A percentile compares a stretch with the other conserved stretches of the same genome.
Conservation (phyloP, 2,113 vertebrate species). For the Pica pica region DNA sequence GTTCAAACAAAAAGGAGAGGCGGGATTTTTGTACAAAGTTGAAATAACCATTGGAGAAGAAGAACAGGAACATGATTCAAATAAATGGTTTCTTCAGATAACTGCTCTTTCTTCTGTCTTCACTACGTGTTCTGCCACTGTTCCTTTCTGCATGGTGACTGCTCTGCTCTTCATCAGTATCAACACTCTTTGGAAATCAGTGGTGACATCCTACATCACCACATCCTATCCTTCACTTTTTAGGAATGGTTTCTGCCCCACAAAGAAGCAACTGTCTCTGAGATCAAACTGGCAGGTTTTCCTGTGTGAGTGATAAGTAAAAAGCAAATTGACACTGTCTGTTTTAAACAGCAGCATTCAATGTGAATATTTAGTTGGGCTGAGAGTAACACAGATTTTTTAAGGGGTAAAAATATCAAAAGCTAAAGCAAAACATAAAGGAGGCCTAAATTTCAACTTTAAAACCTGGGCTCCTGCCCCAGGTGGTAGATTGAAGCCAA, state of each 20-base stretch:
- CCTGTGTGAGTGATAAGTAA: neutral
- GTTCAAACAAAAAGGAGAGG: neutral
- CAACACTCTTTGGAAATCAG: neutral
- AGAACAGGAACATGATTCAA: neutral
- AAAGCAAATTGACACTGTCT: neutral
- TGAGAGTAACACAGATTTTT: neutral
- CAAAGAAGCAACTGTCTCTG: neutral
- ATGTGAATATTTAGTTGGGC: neutral
- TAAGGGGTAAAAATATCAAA: neutral
- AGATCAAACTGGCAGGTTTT: constrained; percentile 6
- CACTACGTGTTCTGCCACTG: neutral
- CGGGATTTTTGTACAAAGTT: neutral
- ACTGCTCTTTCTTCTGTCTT: neutral
- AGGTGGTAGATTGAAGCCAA: neutral
- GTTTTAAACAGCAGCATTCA: neutral
- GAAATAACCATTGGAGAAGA: neutral
- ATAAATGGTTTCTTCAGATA: neutral
- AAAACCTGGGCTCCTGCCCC: neutral
- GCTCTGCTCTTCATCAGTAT: neutral
- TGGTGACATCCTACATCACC: neutral
- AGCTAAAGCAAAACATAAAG: neutral
- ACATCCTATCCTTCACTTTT: neutral
- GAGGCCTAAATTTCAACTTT: neutral
- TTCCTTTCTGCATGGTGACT: neutral
- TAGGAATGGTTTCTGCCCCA: neutral